A percentile compares a stretch with the other conserved stretches of the same genome.
These are phyloP conservation scores for Triplophysa dalaica DNA, from an alignment of 2,113 vertebrate species.

Conservation along the genomic window DNA sequence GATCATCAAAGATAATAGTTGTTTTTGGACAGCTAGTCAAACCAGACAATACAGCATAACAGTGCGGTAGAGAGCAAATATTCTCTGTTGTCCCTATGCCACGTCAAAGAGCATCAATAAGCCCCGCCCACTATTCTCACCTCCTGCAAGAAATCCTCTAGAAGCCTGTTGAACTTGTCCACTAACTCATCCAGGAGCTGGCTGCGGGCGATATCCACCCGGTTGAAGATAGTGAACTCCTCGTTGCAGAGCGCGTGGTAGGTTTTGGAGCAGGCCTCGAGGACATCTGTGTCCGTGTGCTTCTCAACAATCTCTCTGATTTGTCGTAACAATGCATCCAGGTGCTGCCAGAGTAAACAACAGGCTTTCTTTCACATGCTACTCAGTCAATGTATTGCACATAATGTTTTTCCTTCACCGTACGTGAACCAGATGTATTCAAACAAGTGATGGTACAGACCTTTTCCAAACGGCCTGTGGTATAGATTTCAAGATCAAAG, in stretches of 20 bases:
- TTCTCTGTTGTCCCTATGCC: not conserved
- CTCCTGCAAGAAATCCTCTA: conserved; percentile 99
- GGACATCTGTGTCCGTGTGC: conserved; percentile 97
- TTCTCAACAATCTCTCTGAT: conserved; percentile 97
- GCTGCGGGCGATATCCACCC: conserved; percentile 96
- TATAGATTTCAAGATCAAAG: conserved; percentile 98
- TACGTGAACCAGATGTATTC: not conserved
- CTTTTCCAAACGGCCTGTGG: conserved; percentile 97
- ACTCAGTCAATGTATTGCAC: not conserved
- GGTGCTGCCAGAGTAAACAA: conserved; percentile 78
- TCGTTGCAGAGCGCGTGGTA: conserved; percentile 98
- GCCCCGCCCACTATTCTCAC: conserved; percentile 64
- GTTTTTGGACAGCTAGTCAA: too few species aligned
- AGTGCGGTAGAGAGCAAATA: not conserved
- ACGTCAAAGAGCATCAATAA: not conserved
- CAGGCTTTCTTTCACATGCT: not conserved
- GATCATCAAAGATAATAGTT: too few species aligned
- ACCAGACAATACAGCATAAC: too few species aligned
- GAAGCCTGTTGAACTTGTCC: conserved; percentile 96
- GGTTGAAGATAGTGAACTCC: conserved; percentile 98
- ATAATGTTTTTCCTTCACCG: not conserved
- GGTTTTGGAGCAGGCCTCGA: conserved; percentile 97
- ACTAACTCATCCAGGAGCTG: conserved; percentile 96
- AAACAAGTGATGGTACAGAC: conserved; percentile 64
- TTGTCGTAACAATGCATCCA: conserved; percentile 95